A percentile compares a stretch with the other conserved stretches of the same genome.
Conservation (phyloP, 2,888 invertebrate genomes). For the Copidosoma aretas region DNA sequence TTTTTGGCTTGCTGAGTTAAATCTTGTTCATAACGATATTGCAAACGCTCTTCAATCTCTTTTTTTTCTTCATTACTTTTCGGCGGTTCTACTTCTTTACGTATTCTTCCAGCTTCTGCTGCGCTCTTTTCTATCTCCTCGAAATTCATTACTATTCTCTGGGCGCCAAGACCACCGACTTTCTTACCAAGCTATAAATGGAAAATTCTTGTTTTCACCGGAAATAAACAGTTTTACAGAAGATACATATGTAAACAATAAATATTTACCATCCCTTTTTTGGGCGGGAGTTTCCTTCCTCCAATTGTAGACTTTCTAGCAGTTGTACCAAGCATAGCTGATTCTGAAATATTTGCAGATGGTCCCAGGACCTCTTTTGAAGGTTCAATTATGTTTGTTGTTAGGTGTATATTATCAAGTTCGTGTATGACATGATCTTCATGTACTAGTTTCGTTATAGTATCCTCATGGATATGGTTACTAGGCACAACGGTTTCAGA, state of each 20-base stretch:
- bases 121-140: conserved; percentile 93
- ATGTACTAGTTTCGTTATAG: conserved; percentile 34
- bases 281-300: conserved; percentile 72
- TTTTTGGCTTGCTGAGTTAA: conserved; percentile 73
- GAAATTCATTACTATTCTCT: conserved; percentile 93
- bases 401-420: conserved; percentile 34
- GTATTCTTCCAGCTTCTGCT: conserved; percentile 70
- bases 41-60: conserved; percentile 74
- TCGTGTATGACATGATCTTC: conserved; percentile 34
- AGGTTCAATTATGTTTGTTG: conserved; percentile 31
- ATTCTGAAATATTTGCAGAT: conserved; percentile 53
- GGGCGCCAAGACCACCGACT: conserved; percentile 86
- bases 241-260: conserved; percentile 15
- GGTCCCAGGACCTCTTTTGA: conserved; percentile 49
- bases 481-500: conserved; percentile 45
- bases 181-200: conserved; percentile 84
- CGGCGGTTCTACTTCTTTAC: conserved; percentile 56
- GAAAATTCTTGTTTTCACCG: conserved; percentile 21
- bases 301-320: conserved; percentile 75
- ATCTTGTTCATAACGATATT: conserved; percentile 74
- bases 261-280: conserved; percentile 72
- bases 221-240: conserved; percentile 15
- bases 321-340: conserved; percentile 41
- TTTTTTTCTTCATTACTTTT: conserved; percentile 67
- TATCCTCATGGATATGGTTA: conserved; percentile 38